Evolutionary conservation across 2,888 invertebrate genomes (phyloP).

Genomic region (Dynastes maya): DNA sequence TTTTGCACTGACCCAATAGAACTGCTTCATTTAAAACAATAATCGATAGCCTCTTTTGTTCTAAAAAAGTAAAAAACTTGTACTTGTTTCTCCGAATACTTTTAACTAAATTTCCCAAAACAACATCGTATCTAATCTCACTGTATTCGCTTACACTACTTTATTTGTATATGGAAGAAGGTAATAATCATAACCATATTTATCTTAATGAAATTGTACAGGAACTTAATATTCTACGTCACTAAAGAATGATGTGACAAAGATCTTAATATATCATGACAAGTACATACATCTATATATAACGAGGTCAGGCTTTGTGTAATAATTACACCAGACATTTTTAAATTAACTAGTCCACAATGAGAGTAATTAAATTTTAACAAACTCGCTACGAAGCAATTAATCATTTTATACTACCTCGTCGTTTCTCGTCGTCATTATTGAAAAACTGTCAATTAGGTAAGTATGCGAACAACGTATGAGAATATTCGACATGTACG

Average conservation of each 20-base stretch:
- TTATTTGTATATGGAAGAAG: neutral
- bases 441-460: neutral
- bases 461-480: neutral
- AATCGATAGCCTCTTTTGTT: no score
- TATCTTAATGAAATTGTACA: constrained; percentile 11
- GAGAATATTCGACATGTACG: neutral
- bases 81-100: no score
- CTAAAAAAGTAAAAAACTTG: no score
- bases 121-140: no score
- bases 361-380: constrained; percentile 20
- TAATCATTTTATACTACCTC: constrained; percentile 7
- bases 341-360: constrained; percentile 2
- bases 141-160: no score
- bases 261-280: constrained; percentile 1
- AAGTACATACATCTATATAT: neutral
- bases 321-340: neutral
- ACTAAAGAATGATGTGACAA: constrained; percentile 2
- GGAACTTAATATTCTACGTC: neutral
- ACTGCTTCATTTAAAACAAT: no score
- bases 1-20: no score
- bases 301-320: constrained; percentile 11
- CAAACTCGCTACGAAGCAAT: neutral
- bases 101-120: no score
- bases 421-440: neutral
- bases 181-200: neutral